Evolutionary conservation across 2,797 vertebrate species (phyloP).

Genomic region (Trichosurus vulpecula): DNA sequence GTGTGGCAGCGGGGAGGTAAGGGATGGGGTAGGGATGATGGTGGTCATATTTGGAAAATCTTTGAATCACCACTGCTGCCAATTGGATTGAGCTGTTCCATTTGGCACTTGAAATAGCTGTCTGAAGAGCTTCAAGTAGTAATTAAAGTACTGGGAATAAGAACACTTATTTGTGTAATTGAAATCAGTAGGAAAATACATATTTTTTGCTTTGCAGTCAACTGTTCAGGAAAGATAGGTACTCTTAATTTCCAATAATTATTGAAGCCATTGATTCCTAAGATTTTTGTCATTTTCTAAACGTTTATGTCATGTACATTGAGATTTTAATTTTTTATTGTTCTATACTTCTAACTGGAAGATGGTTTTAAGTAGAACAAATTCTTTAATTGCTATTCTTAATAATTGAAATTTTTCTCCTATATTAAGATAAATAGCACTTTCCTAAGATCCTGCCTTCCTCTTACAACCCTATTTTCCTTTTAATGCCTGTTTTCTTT

Average conservation of each 20-base stretch:
- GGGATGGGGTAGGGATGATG: no score
- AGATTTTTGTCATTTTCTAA: slow-evolving; percentile 22
- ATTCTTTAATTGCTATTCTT: slow-evolving; percentile 44
- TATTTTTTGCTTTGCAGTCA: background rate
- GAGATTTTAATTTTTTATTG: background rate
- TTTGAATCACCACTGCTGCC: slow-evolving; percentile 6
- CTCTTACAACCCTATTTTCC: background rate
- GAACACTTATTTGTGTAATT: slow-evolving; percentile 23
- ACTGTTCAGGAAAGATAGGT: background rate
- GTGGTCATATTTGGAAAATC: slow-evolving; percentile 25
- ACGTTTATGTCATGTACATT: background rate
- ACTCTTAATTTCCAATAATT: slow-evolving; percentile 46
- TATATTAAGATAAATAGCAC: slow-evolving; percentile 26
- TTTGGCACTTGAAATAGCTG: background rate
- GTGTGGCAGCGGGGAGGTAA: no score
- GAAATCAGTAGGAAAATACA: slow-evolving; percentile 33
- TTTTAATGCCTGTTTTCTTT: background rate
- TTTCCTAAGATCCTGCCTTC: background rate
- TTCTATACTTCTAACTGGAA: slow-evolving; percentile 33
- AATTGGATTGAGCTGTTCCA: background rate
- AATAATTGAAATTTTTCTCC: background rate
- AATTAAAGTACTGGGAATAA: slow-evolving; percentile 7
- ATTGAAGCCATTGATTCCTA: background rate
- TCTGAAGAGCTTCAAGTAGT: slow-evolving; percentile 32
- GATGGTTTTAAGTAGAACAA: slow-evolving; percentile 16